A percentile compares a stretch with the other conserved stretches of the same genome.
Evolutionary conservation across 1,140 invertebrate species (phyloP).

Genomic region (Dinoponera quadriceps): DNA sequence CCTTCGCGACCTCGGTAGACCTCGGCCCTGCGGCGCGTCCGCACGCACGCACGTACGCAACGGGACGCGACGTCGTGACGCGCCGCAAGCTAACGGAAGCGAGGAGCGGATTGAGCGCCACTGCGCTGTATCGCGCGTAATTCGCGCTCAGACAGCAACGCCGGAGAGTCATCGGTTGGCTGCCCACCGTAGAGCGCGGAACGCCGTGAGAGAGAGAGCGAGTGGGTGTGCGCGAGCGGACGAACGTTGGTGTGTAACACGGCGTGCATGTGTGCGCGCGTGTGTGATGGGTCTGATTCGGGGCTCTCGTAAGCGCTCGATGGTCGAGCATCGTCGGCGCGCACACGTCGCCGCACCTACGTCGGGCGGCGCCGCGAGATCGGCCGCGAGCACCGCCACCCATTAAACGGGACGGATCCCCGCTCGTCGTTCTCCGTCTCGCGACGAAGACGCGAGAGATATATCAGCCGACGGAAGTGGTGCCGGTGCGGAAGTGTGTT

Average conservation of each 20-base stretch:
- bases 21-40: slow-evolving; percentile 38
- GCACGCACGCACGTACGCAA: not conserved
- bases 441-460: slow-evolving; percentile 37
- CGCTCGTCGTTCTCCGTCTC: slow-evolving; percentile 23
- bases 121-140: not conserved
- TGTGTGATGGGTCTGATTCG: slow-evolving; percentile 39
- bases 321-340: slow-evolving; percentile 57
- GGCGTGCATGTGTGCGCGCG: not conserved
- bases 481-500: slow-evolving; percentile 64
- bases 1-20: slow-evolving; percentile 53
- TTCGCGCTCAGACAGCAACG: not conserved
- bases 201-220: not conserved
- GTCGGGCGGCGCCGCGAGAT: slow-evolving; percentile 55
- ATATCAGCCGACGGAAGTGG: slow-evolving; percentile 50
- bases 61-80: not conserved
- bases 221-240: not conserved
- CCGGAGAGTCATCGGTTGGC: not conserved
- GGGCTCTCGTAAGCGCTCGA: slow-evolving; percentile 41
- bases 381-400: slow-evolving; percentile 19
- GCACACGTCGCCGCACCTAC: slow-evolving; percentile 52
- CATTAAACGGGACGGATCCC: slow-evolving; percentile 12
- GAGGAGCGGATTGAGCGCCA: not conserved
- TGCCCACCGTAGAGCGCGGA: not conserved
- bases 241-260: not conserved
- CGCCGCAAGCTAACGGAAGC: not conserved